Percentiles rank a stretch among this genome's conserved stretches.
Conservation (phyloP, 2,113 vertebrate genomes). For the Aldabrachelys gigantea region DNA sequence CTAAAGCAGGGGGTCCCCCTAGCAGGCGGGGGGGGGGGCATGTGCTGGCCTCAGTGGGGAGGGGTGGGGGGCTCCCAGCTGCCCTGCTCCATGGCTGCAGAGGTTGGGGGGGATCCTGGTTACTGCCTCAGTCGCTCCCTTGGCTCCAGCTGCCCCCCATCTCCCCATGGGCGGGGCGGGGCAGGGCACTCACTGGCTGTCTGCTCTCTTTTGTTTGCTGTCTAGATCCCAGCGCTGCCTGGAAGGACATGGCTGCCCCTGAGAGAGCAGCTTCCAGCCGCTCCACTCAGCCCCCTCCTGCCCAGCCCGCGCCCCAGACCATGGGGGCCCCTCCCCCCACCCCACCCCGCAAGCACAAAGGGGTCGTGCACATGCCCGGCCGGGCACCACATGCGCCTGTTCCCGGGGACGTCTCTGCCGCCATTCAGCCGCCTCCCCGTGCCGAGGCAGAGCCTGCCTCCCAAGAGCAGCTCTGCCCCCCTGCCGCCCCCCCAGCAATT, state of each 20-base stretch:
- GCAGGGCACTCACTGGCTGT: not conserved
- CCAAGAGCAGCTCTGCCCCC: not conserved
- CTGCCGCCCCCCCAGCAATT: slow-evolving; percentile 24
- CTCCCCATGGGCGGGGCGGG: no score
- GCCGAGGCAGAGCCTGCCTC: not conserved
- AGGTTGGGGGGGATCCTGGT: no score
- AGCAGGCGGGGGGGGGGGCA: not conserved
- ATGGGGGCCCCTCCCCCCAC: slow-evolving; percentile 32
- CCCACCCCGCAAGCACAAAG: slow-evolving; percentile 70
- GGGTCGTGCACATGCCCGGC: not conserved
- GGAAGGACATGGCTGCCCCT: slow-evolving; percentile 70
- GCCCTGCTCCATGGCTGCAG: not conserved
- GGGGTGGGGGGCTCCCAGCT: not conserved
- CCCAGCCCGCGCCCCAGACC: slow-evolving; percentile 15
- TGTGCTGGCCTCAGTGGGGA: not conserved
- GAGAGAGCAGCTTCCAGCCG: slow-evolving; percentile 56
- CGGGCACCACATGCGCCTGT: fast-evolving
- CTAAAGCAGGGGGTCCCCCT: no score
- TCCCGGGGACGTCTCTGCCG: fast-evolving
- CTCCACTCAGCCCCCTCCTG: not conserved
- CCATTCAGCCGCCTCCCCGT: not conserved
- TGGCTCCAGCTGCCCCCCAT: not conserved
- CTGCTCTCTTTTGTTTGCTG: not conserved
- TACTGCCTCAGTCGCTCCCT: no score
- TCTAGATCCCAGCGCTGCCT: slow-evolving; percentile 81